Evolutionary conservation across 1,140 invertebrate species (phyloP).

Genomic region (Temnothorax nylanderi): DNA sequence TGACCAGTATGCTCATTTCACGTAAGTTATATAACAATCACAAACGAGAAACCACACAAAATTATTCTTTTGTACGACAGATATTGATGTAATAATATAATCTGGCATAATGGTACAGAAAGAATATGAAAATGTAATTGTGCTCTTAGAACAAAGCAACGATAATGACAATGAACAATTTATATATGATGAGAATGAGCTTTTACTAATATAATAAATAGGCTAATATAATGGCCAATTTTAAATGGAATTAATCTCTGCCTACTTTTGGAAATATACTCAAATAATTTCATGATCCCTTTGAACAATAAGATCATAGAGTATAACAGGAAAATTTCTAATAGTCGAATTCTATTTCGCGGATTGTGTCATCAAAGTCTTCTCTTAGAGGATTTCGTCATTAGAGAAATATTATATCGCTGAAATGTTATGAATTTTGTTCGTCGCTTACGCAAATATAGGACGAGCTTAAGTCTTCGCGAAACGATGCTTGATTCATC

Average conservation of each 20-base stretch:
- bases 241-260: constrained; percentile 52
- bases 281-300: constrained; percentile 47
- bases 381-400: neutral
- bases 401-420: neutral
- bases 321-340: constrained; percentile 39
- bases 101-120: neutral
- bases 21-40: neutral
- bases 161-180: neutral
- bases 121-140: neutral
- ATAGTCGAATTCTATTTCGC: neutral
- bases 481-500: constrained; percentile 15
- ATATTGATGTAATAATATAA: neutral
- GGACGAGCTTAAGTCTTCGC: neutral
- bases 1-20: constrained; percentile 18
- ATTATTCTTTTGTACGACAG: neutral
- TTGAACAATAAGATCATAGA: constrained; percentile 58
- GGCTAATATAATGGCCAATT: constrained; percentile 11
- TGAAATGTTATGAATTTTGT: neutral
- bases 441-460: neutral
- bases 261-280: constrained; percentile 38
- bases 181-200: constrained; percentile 1
- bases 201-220: constrained; percentile 20
- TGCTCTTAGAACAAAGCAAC: neutral
- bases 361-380: neutral
- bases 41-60: neutral